phyloP scores from a whole-genome alignment of 2,797 vertebrate genomes.

The Iguana delicatissima region DNA sequence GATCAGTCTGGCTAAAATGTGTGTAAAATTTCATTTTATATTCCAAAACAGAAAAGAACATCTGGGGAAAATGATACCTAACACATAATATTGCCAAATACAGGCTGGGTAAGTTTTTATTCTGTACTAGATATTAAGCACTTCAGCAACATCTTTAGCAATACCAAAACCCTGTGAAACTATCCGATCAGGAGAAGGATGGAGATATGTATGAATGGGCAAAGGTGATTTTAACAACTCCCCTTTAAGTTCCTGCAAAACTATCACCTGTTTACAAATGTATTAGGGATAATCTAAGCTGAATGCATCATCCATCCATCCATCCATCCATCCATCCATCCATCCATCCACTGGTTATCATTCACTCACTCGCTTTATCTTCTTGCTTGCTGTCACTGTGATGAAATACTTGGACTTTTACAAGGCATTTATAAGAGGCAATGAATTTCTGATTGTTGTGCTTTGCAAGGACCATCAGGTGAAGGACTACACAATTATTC shows the following conservation, averaged over 20 bases:
- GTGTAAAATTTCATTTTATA: neutral
- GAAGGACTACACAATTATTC: conserved; percentile 14
- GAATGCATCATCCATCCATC: conserved; percentile 10
- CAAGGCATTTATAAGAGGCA: conserved; percentile 57
- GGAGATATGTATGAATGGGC: neutral
- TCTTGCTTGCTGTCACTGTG: conserved; percentile 14
- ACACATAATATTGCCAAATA: neutral
- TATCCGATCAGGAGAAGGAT: neutral
- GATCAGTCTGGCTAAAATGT: neutral
- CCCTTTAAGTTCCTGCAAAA: neutral
- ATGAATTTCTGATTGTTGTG: neutral
- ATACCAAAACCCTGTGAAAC: neutral
- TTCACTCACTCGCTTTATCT: conserved; percentile 15
- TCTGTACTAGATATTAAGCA: neutral
- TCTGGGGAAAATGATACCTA: neutral
- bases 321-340: conserved; percentile 3
- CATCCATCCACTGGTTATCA: conserved; percentile 13
- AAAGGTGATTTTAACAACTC: neutral
- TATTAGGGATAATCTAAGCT: conserved; percentile 12
- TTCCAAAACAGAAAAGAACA: neutral
- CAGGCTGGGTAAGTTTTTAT: neutral
- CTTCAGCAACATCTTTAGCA: neutral
- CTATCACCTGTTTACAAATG: neutral
- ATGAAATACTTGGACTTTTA: conserved; percentile 48
- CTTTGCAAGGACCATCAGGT: neutral